phyloP scores from a whole-genome alignment of 1,140 invertebrate genomes.

The Trichonephila clavipes region DNA sequence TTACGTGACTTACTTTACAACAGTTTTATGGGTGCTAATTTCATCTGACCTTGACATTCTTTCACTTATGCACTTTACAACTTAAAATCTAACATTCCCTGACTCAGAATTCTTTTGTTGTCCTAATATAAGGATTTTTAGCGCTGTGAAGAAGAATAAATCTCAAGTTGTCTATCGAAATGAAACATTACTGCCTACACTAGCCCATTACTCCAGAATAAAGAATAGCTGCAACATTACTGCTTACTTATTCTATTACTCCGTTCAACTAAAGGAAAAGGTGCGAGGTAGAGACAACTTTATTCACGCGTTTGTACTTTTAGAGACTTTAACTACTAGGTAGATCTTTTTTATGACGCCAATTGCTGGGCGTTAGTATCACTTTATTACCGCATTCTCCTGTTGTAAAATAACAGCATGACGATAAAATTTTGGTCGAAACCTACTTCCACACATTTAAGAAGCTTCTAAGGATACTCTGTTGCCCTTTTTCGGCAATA shows the following conservation, averaged over 20 bases:
- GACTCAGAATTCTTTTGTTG: neutral
- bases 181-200: neutral
- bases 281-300: neutral
- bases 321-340: conserved; percentile 49
- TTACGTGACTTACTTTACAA: neutral
- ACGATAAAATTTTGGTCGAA: conserved; percentile 16
- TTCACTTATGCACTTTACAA: neutral
- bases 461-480: neutral
- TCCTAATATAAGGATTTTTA: neutral
- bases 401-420: conserved; percentile 6
- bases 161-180: conserved; percentile 1
- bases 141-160: neutral
- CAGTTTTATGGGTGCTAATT: neutral
- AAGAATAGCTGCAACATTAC: neutral
- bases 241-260: conserved; percentile 8
- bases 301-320: conserved; percentile 22
- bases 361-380: conserved; percentile 35
- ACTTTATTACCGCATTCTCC: conserved; percentile 56
- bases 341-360: conserved; percentile 60
- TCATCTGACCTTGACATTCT: neutral
- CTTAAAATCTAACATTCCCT: neutral
- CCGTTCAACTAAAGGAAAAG: neutral
- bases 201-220: neutral
- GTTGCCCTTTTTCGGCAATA: neutral
- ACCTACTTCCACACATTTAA: neutral